Evolutionary conservation across 2,888 invertebrate genomes (phyloP), one percentile per base, ranked within the genome.

Genomic region (Villa cingulata): DNA sequence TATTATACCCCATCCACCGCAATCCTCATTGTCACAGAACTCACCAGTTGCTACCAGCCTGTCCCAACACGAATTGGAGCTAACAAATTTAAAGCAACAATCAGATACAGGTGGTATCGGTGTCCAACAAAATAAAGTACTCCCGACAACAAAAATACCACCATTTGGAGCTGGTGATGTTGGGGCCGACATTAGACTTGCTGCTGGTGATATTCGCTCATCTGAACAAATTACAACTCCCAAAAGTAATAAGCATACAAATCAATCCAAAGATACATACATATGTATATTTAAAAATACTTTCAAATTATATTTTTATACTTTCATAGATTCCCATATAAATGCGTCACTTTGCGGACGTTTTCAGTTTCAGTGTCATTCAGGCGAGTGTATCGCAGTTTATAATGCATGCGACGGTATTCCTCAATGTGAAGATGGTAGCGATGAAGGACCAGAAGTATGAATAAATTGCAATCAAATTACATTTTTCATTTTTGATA

Each of bases 351-450:
- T 40, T 51, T 92, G 91, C 71, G 85, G 83, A 57, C 77, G 83
- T 52, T 87, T 85, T 70, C 90, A 94, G 70, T 94, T 91, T 68
- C 82, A 83, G 66, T 94, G 92, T 62, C 81, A 83, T 55, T 84
- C 86, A 39, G 83, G 83, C 41, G 91, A 94, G 68, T 95, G 94
- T 66, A 89, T 95, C 59, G 94, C 91, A 7, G 76, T 92, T 58
- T 95, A 95, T 71, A 94, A 95, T 70, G 90, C 87, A 10, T 95
- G 94, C 62, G 90, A 94, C 68, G 91, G 91, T 45, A 87, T 95
- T 57, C 83, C 89, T 23, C 91, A 92, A 70, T 91, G 88, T 68
- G 76, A 83, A 2, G 92, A 94, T 72, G 88, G 83, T 54, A 90
- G 89, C 62, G 94, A 94, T 68, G 92, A 92, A 71, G 86, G 85